Conservation (phyloP, 1,140 invertebrate genomes). For the Chlorops oryzae region DNA sequence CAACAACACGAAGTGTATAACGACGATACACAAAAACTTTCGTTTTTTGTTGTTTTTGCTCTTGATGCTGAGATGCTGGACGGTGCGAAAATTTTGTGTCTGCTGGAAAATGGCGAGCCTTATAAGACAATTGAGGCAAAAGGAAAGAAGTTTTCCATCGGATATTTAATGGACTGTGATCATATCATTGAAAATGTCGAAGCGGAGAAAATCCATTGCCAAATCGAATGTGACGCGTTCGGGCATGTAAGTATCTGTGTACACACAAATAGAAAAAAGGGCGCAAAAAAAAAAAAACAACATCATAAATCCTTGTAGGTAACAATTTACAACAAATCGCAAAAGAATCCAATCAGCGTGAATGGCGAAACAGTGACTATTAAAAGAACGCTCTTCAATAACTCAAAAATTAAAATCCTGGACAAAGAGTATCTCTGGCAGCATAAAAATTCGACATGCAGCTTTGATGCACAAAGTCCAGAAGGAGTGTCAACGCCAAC, state of each 20-base stretch:
- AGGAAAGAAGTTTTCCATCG: constrained; percentile 35
- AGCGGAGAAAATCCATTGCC: constrained; percentile 30
- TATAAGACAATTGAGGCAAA: constrained; percentile 22
- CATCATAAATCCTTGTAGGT: constrained; percentile 21
- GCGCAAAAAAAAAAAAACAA: no score
- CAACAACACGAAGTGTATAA: no score
- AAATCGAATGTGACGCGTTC: constrained; percentile 39
- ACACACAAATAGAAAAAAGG: constrained; percentile 1
- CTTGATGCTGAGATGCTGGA: no score
- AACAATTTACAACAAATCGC: constrained; percentile 30
- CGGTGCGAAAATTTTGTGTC: constrained; percentile 32
- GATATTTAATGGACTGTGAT: constrained; percentile 31
- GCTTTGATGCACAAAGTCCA: no score
- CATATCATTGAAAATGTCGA: constrained; percentile 20
- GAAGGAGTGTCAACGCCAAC: constrained; percentile 22
- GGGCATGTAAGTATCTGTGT: constrained; percentile 34
- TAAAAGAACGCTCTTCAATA: constrained; percentile 30
- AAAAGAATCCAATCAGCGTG: constrained; percentile 20
- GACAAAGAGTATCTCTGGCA: constrained; percentile 30
- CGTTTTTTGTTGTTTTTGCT: no score
- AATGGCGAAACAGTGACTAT: constrained; percentile 22
- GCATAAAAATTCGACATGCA: no score
- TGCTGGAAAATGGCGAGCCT: constrained; percentile 23
- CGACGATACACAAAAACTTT: no score
- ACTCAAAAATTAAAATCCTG: constrained; percentile 28